phyloP scores from a whole-genome alignment of 2,797 vertebrate species.

The Eurystomus glaucurus region DNA sequence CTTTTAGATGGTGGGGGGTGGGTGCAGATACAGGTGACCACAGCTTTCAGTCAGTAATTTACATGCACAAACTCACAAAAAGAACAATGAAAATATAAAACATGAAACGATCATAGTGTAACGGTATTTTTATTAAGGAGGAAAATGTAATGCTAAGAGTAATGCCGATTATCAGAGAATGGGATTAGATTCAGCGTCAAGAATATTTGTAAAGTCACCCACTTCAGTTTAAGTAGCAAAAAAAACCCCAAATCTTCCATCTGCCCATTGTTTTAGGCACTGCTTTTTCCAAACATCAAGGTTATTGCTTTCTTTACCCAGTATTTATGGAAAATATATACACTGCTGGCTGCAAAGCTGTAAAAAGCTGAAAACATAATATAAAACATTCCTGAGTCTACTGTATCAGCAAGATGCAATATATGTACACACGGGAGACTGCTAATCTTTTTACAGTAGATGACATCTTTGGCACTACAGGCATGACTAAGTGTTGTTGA shows the following conservation, averaged over 20 bases:
- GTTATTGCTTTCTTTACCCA: slow-evolving; percentile 62
- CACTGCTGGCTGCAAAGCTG: slow-evolving; percentile 28
- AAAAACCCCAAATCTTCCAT: neutral
- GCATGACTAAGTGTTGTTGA: neutral
- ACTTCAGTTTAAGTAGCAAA: neutral
- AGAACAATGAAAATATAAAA: slow-evolving; percentile 5
- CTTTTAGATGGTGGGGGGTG: neutral
- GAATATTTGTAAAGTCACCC: slow-evolving; percentile 49
- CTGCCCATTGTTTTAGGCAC: slow-evolving; percentile 63
- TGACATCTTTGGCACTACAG: neutral
- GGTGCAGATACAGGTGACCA: neutral
- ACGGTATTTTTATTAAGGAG: slow-evolving; percentile 44
- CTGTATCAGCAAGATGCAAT: slow-evolving; percentile 38
- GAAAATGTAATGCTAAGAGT: slow-evolving; percentile 24
- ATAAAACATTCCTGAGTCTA: slow-evolving; percentile 58
- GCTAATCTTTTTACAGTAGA: slow-evolving; percentile 14
- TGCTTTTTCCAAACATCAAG: slow-evolving; percentile 54
- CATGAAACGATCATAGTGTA: neutral
- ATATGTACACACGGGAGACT: neutral
- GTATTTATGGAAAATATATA: slow-evolving; percentile 76
- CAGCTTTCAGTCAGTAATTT: neutral
- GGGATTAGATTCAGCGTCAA: slow-evolving; percentile 20
- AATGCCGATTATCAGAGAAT: slow-evolving; percentile 38
- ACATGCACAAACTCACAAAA: neutral
- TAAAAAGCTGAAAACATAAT: slow-evolving; percentile 75